phyloP scores from a whole-genome alignment of 2,888 invertebrate genomes.

The Tipula unca region DNA sequence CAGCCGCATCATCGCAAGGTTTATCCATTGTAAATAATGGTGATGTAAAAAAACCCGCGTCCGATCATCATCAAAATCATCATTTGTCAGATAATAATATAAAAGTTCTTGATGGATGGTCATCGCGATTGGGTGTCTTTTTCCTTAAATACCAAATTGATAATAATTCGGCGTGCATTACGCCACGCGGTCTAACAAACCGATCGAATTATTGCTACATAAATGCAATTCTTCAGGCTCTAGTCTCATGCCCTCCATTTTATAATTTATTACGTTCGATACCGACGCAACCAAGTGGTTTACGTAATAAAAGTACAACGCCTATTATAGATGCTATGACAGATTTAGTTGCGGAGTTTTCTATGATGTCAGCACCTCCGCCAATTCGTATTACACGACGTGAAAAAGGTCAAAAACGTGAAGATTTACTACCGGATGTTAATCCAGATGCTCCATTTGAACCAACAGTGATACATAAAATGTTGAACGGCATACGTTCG shows the following conservation, averaged over 20 bases:
- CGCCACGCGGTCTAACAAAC: conserved; percentile 87
- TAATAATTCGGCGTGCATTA: conserved; percentile 66
- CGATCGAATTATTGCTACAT: conserved; percentile 95
- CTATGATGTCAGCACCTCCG: conserved; percentile 47
- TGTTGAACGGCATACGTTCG: conserved; percentile 67
- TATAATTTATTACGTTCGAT: conserved; percentile 81
- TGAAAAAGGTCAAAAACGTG: conserved; percentile 37
- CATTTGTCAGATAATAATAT: not conserved
- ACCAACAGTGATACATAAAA: conserved; percentile 76
- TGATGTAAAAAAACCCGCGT: conserved; percentile 19
- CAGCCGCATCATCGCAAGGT: conserved; percentile 42
- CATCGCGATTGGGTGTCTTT: conserved; percentile 37
- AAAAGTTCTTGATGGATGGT: conserved; percentile 20
- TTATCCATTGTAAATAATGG: conserved; percentile 26
- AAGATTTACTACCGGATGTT: conserved; percentile 48
- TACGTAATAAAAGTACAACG: conserved; percentile 51
- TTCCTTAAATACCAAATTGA: conserved; percentile 67
- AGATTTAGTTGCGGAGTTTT: conserved; percentile 69
- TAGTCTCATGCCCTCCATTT: conserved; percentile 91
- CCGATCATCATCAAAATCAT: conserved; percentile 14
- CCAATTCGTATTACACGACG: conserved; percentile 41
- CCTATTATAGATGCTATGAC: conserved; percentile 86
- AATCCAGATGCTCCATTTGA: conserved; percentile 77
- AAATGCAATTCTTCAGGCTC: conserved; percentile 88
- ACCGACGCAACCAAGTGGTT: conserved; percentile 51